These are phyloP conservation scores for Oceanodroma tethys DNA, from an alignment of 2,113 vertebrate species.

Conservation along the genomic window DNA sequence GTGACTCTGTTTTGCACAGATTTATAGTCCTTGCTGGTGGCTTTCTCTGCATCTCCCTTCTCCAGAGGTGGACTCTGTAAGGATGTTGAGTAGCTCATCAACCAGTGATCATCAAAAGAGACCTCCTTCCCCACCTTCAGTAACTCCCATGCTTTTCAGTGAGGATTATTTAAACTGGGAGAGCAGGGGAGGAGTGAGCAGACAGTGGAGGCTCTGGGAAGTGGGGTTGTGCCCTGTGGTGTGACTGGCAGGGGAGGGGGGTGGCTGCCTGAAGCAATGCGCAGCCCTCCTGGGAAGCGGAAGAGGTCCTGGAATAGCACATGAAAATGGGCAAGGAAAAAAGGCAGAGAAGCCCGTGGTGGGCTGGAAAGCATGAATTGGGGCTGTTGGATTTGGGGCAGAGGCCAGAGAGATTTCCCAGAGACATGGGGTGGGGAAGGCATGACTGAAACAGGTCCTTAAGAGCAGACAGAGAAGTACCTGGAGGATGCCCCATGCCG, in stretches of 20 bases:
- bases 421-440: not conserved
- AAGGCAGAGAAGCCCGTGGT: not conserved
- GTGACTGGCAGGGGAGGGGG: not conserved
- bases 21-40: not conserved
- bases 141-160: not conserved
- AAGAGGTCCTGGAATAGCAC: not conserved
- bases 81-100: not conserved
- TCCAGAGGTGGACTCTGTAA: not conserved
- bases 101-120: not conserved
- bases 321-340: not conserved
- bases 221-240: not conserved
- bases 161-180: not conserved
- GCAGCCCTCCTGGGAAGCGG: not conserved
- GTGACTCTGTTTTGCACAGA: not conserved
- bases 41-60: not conserved
- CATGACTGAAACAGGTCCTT: not conserved
- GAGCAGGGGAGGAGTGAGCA: not conserved
- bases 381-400: not conserved
- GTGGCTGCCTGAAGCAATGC: not conserved
- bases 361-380: not conserved
- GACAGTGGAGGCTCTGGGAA: not conserved
- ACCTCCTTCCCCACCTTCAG: not conserved
- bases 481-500: not conserved
- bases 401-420: not conserved
- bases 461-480: not conserved